Evolutionary conservation across 2,797 vertebrate species (phyloP).

Genomic region (Acanthiza pusilla): DNA sequence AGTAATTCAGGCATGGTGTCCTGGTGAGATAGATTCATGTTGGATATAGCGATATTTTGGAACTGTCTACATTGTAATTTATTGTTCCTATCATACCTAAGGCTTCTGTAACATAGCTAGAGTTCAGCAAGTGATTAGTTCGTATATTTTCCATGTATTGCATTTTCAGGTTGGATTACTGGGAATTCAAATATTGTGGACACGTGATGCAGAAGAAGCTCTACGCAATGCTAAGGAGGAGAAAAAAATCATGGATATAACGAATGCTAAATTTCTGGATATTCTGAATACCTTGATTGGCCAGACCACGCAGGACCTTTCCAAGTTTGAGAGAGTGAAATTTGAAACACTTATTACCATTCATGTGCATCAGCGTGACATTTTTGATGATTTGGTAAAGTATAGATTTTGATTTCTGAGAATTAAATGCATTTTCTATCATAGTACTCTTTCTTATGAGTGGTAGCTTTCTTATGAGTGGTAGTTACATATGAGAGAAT

Average conservation of each 20-base stretch:
- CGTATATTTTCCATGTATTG: neutral
- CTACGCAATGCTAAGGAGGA: slow-evolving; percentile 73
- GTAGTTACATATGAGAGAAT: neutral
- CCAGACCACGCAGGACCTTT: slow-evolving; percentile 75
- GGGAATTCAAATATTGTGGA: slow-evolving; percentile 80
- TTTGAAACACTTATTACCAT: slow-evolving; percentile 80
- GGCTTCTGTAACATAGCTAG: neutral
- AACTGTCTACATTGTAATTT: neutral
- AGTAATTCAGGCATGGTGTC: neutral
- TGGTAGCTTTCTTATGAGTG: neutral
- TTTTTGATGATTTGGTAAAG: slow-evolving; percentile 80
- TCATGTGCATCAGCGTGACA: slow-evolving; percentile 79
- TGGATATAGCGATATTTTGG: neutral
- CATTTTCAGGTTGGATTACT: slow-evolving; percentile 75
- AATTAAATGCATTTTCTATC: neutral
- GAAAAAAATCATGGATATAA: slow-evolving; percentile 74
- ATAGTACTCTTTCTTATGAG: neutral
- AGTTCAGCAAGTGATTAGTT: neutral
- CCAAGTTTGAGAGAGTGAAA: slow-evolving; percentile 76
- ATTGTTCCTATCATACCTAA: neutral
- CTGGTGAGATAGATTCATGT: neutral
- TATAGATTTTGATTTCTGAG: neutral
- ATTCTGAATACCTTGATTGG: slow-evolving; percentile 76
- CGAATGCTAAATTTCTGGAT: slow-evolving; percentile 75
- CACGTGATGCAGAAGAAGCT: slow-evolving; percentile 76